A percentile compares a stretch with the other conserved stretches of the same genome.
These are phyloP conservation scores for Phaethon lepturus DNA, from an alignment of 2,113 vertebrate species.

Conservation along the genomic window DNA sequence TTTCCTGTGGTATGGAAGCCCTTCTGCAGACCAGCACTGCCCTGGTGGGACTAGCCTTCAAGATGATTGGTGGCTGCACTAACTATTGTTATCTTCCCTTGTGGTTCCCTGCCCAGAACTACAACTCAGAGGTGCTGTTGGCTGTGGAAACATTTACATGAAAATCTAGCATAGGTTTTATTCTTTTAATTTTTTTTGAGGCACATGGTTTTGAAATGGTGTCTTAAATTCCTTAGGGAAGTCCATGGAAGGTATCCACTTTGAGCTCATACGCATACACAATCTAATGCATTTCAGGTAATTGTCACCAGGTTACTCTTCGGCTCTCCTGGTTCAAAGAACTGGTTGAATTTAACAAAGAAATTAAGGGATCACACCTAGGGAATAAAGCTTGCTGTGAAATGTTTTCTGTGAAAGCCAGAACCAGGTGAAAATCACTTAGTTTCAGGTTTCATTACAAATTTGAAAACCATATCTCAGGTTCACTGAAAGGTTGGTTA, in stretches of 20 bases:
- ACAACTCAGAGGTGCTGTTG: background rate
- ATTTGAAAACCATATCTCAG: constrained; percentile 71
- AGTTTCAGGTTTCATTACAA: constrained; percentile 73
- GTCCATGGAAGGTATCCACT: background rate
- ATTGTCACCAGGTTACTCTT: background rate
- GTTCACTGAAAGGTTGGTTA: constrained; percentile 71
- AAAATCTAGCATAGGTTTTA: background rate
- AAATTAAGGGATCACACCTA: constrained; percentile 47
- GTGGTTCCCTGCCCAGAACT: background rate
- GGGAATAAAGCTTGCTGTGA: constrained; percentile 60
- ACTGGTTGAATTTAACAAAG: constrained; percentile 23
- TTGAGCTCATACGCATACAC: background rate
- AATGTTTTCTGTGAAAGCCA: constrained; percentile 61
- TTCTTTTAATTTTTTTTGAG: background rate
- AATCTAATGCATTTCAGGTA: background rate
- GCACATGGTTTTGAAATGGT: background rate
- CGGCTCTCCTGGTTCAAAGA: background rate
- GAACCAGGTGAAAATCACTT: constrained; percentile 71
- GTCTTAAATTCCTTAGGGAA: background rate
- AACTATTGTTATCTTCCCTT: background rate
- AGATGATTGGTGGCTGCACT: background rate
- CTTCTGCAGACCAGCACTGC: background rate
- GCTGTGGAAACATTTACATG: background rate
- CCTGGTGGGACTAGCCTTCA: background rate
- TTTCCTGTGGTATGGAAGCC: background rate